Evolutionary conservation across 2,113 vertebrate species (phyloP), one percentile per base, ranked within the genome.

Genomic region (Nettapus auritus): DNA sequence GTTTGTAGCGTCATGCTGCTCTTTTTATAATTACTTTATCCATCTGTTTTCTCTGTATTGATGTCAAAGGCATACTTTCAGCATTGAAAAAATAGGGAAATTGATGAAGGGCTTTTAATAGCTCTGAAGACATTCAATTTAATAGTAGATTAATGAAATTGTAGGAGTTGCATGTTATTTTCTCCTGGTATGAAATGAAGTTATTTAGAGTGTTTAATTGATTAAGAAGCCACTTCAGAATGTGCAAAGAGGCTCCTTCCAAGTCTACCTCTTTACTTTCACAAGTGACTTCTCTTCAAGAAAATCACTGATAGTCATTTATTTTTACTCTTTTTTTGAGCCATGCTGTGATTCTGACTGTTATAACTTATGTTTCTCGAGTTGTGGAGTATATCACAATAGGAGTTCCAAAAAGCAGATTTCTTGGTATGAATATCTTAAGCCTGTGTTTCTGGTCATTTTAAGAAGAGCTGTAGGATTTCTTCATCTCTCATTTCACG

Each of bases 191-290:
- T 88, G 67, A 94, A 90, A 73, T 82, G 28, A 86, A 88, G 34
- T 76, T 86, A 93, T 94, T 87, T 53, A 40, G 73, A 62, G 36
- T 71, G 19, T 88, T 90, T 88, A 95, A 82, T 78, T 93, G 96
- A 95, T 91, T 86, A 93, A 86, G 76, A 74, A 91, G 59, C 70
- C 66, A 86, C 90, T 96, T 92, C 48, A 95, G 44, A 92, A 71
- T 29, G 33, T 68, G 42, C 34, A 31, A 53, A 89, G 71, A 88
- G 46, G 64, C 40, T 93, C 42, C 29, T 95, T 80, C 64, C 0
- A n/a, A 40, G 25, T 44, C 62, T 66, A 40, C 1, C 81, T 91
- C 53, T 93, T 90, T 19, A 22, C 55, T 68, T 96, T 71, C 34
- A 1, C 74, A 68, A 94, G 76, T 96, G 64, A 66, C 62, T 94